Evolutionary conservation across 2,797 vertebrate species (phyloP).

Genomic region (Forpus xanthops): DNA sequence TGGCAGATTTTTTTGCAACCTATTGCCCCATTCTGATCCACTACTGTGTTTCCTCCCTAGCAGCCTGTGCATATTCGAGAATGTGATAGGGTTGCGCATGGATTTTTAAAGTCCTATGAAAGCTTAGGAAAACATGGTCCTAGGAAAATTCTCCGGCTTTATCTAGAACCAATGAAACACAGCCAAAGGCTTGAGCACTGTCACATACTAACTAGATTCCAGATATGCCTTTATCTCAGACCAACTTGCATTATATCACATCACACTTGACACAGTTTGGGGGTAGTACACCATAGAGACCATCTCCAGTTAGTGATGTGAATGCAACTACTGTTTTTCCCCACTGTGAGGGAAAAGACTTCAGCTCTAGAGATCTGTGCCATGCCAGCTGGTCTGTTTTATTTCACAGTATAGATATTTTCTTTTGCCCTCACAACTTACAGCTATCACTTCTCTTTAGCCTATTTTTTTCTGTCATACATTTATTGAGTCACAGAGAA

Average conservation of each 20-base stretch:
- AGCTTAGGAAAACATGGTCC: neutral
- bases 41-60: neutral
- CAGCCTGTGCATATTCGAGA: neutral
- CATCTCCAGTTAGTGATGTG: neutral
- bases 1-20: neutral
- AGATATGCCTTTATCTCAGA: neutral
- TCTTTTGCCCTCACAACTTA: neutral
- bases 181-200: neutral
- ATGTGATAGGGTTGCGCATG: neutral
- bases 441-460: neutral
- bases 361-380: neutral
- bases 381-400: neutral
- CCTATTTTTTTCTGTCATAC: neutral
- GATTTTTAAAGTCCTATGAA: neutral
- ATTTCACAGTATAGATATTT: neutral
- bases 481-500: neutral
- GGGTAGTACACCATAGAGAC: neutral
- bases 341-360: neutral
- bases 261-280: neutral
- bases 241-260: neutral
- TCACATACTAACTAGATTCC: neutral
- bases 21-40: neutral
- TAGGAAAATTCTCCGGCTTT: neutral
- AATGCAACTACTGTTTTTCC: neutral
- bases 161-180: neutral